These are phyloP conservation scores for Osmoderma eremita DNA, from an alignment of 2,888 invertebrate species.

Conservation along the genomic window DNA sequence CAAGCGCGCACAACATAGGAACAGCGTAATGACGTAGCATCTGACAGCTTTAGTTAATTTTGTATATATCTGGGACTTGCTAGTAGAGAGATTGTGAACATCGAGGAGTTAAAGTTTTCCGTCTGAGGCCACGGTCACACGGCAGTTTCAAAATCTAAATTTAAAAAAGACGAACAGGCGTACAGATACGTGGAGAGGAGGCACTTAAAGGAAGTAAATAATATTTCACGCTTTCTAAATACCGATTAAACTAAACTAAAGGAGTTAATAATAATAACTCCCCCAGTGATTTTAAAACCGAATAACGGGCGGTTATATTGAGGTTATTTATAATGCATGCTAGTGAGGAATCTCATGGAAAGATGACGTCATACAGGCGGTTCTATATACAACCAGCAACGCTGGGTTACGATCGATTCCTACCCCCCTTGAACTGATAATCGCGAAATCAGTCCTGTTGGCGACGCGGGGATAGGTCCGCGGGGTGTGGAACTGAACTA, in stretches of 20 bases:
- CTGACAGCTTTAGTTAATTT: slow-evolving; percentile 60
- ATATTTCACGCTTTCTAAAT: slow-evolving; percentile 26
- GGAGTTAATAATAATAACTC: slow-evolving; percentile 1
- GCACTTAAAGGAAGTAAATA: slow-evolving; percentile 16
- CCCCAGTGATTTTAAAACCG: slow-evolving; percentile 35
- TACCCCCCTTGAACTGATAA: slow-evolving; percentile 9
- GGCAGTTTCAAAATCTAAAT: slow-evolving; percentile 10
- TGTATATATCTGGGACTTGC: slow-evolving; percentile 62
- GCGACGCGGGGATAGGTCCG: not conserved
- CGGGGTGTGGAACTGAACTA: not conserved
- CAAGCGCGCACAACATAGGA: slow-evolving; percentile 46
- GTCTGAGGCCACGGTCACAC: slow-evolving; percentile 41
- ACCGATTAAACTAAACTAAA: slow-evolving; percentile 4
- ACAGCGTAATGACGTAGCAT: slow-evolving; percentile 42
- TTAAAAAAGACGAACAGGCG: no score
- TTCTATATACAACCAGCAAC: slow-evolving; percentile 47
- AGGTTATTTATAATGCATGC: slow-evolving; percentile 61
- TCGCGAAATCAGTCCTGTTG: no score
- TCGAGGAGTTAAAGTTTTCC: slow-evolving; percentile 38
- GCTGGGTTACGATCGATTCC: slow-evolving; percentile 43
- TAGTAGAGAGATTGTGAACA: slow-evolving; percentile 39
- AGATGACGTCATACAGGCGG: slow-evolving; percentile 58
- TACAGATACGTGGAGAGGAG: not conserved
- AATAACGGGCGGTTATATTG: slow-evolving; percentile 46
- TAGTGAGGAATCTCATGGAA: slow-evolving; percentile 60